Conservation (phyloP, 2,797 vertebrate species). For the Chiropotes sagulatus region DNA sequence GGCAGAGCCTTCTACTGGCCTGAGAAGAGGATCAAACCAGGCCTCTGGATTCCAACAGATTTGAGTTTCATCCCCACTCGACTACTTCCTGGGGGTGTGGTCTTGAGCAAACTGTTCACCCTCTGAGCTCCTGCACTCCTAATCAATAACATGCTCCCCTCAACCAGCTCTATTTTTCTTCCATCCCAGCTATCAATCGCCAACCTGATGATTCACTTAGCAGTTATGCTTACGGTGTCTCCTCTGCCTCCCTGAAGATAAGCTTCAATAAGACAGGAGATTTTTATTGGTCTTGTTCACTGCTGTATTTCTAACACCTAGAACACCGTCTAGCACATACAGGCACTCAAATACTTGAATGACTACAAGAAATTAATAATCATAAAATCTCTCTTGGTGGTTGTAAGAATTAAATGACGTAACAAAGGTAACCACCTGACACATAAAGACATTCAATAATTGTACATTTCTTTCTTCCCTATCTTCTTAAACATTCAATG, state of each 20-base stretch:
- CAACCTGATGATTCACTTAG: neutral
- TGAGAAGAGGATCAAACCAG: neutral
- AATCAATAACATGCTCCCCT: neutral
- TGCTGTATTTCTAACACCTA: neutral
- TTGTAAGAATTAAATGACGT: neutral
- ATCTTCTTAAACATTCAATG: neutral
- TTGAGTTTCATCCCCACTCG: fast-evolving
- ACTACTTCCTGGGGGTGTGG: too few species aligned
- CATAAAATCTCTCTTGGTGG: neutral
- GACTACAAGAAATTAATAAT: neutral
- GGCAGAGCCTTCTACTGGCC: neutral
- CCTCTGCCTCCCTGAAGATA: neutral
- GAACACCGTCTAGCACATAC: neutral
- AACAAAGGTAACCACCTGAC: neutral
- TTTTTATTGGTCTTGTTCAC: neutral
- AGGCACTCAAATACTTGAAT: neutral
- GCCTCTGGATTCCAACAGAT: neutral
- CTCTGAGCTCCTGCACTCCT: neutral
- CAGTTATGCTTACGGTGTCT: neutral
- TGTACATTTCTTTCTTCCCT: neutral
- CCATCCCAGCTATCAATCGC: neutral
- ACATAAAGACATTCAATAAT: neutral
- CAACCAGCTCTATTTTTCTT: neutral
- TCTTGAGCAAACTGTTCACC: neutral
- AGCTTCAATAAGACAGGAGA: neutral